Conservation (phyloP, 2,888 invertebrate genomes). For the Pemphredon lugubris region DNA sequence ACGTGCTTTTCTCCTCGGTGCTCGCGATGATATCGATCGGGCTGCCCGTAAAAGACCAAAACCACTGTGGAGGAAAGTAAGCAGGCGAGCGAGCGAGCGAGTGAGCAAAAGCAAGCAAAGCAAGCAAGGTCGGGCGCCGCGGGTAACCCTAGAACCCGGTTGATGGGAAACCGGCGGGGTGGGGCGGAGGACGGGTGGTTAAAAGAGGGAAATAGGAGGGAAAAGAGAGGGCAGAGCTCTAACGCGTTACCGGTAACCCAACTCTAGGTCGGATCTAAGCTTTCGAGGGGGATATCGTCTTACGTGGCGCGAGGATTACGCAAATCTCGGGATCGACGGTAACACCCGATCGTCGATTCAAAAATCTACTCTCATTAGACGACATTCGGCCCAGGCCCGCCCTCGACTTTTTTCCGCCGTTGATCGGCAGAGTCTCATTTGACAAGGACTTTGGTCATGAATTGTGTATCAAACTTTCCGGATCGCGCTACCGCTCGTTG, state of each 20-base stretch:
- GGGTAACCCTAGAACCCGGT: constrained; percentile 59
- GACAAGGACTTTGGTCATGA: too few relatives aligned
- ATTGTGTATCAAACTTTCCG: too few relatives aligned
- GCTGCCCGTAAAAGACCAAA: constrained; percentile 45
- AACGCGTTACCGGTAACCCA: constrained; percentile 47
- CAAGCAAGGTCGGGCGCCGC: too few relatives aligned
- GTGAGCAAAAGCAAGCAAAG: too few relatives aligned
- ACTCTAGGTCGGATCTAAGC: constrained; percentile 63
- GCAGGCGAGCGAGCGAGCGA: constrained; percentile 10
- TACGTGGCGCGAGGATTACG: constrained; percentile 59
- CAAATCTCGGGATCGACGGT: constrained; percentile 44
- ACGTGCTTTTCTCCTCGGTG: constrained; percentile 10
- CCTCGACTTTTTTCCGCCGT: too few relatives aligned
- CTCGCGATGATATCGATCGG: constrained; percentile 53
- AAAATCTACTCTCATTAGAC: background rate
- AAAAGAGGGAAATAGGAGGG: constrained; percentile 7
- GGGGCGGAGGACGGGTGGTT: constrained; percentile 23
- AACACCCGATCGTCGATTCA: constrained; percentile 10
- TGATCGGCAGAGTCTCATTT: too few relatives aligned
- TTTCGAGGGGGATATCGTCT: constrained; percentile 65
- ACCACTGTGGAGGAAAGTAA: constrained; percentile 22
- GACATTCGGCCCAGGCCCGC: too few relatives aligned
- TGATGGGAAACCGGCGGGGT: constrained; percentile 17
- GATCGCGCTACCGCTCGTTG: too few relatives aligned
- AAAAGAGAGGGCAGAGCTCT: constrained; percentile 5